Conservation (phyloP, 1,140 invertebrate species). For the Atta texana region DNA sequence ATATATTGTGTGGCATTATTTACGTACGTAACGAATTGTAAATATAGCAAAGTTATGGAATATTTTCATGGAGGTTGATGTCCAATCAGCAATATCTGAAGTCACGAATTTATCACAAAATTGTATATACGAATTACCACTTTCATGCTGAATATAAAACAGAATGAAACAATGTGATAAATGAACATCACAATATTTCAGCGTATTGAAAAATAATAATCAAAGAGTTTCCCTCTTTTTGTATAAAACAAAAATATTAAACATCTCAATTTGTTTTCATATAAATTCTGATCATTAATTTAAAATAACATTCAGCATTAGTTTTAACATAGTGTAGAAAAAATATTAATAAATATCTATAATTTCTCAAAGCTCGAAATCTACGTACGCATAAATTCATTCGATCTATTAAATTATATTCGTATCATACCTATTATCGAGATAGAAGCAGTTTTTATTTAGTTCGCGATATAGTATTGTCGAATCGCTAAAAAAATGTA, state of each 20-base stretch:
- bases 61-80: conserved; percentile 41
- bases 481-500: not conserved
- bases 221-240: not conserved
- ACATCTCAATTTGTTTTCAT: conserved; percentile 28
- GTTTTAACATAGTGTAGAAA: not conserved
- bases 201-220: conserved; percentile 37
- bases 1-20: conserved; percentile 30
- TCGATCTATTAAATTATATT: conserved; percentile 22
- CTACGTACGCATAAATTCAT: not conserved
- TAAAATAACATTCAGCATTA: not conserved
- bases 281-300: conserved; percentile 27
- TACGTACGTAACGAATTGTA: conserved; percentile 57
- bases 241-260: conserved; percentile 34
- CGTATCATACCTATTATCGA: conserved; percentile 10
- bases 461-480: not conserved
- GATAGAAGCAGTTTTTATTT: conserved; percentile 24
- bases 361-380: conserved; percentile 8
- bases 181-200: conserved; percentile 23
- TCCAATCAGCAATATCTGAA: conserved; percentile 45
- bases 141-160: conserved; percentile 33
- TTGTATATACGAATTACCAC: conserved; percentile 22
- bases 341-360: conserved; percentile 23
- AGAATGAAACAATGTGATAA: conserved; percentile 26
- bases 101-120: conserved; percentile 43
- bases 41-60: conserved; percentile 47